A percentile compares a stretch with the other conserved stretches of the same genome.
Evolutionary conservation across 2,113 vertebrate species (phyloP).

Genomic region (Grammatotria lemairii): DNA sequence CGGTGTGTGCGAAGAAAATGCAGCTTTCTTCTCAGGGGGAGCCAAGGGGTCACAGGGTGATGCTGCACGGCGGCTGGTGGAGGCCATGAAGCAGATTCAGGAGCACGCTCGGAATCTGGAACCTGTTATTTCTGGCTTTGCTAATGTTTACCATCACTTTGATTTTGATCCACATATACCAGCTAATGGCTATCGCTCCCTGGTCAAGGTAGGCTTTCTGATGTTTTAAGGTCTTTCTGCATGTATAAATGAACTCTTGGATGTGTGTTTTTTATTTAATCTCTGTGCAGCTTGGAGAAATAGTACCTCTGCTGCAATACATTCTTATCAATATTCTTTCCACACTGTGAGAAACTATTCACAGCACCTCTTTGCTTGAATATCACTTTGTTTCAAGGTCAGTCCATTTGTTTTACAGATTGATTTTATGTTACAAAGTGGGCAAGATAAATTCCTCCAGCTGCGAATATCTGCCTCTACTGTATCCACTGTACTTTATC

Average conservation of each 20-base stretch:
- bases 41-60: conserved; percentile 64
- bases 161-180: conserved; percentile 85
- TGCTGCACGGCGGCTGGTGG: conserved; percentile 67
- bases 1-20: conserved; percentile 80
- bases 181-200: conserved; percentile 86
- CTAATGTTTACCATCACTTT: conserved; percentile 79
- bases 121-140: conserved; percentile 71
- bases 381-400: conserved; percentile 50
- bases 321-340: conserved; percentile 16
- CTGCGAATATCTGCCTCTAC: conserved; percentile 3
- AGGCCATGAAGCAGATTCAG: conserved; percentile 71
- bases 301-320: not conserved
- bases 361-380: not conserved
- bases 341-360: conserved; percentile 12
- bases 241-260: not conserved
- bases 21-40: conserved; percentile 75
- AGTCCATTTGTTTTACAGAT: conserved; percentile 45
- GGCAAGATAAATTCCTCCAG: conserved; percentile 27
- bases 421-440: conserved; percentile 44
- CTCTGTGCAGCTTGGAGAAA: not conserved
- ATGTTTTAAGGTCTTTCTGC: not conserved
- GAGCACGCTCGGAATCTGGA: conserved; percentile 78
- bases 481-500: conserved; percentile 35
- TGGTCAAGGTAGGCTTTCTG: conserved; percentile 72
- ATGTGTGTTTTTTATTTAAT: not conserved